Evolutionary conservation across 2,113 vertebrate species (phyloP).

Genomic region (Aplodontia rufa): DNA sequence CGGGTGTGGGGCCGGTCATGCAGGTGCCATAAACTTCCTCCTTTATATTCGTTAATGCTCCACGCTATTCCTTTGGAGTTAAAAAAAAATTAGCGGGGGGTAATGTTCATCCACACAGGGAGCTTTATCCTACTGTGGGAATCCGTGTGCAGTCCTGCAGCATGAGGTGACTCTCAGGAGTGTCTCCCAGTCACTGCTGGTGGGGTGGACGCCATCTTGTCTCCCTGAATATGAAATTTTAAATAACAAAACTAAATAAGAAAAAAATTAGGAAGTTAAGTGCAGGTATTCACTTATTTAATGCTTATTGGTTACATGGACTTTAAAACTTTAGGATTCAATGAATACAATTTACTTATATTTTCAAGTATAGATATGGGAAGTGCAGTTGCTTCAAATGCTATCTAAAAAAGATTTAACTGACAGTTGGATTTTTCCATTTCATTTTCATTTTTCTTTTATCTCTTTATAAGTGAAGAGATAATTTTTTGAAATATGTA

Average conservation of each 20-base stretch:
- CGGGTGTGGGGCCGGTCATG: no score
- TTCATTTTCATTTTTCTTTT: slow-evolving; percentile 39
- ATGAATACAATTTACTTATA: not conserved
- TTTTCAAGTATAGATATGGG: not conserved
- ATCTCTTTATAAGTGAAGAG: slow-evolving; percentile 16
- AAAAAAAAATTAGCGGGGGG: no score
- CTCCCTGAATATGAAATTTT: no score
- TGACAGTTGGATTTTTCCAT: slow-evolving; percentile 28
- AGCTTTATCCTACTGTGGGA: no score
- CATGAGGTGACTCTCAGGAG: no score
- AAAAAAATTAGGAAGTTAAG: slow-evolving; percentile 11
- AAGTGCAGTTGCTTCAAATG: not conserved
- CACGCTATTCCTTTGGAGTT: no score
- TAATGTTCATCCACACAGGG: no score
- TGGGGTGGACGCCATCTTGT: no score
- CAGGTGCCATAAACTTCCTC: no score
- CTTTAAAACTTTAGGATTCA: slow-evolving; percentile 17
- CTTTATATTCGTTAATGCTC: no score
- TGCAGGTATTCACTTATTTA: not conserved
- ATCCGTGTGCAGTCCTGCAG: no score
- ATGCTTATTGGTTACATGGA: not conserved
- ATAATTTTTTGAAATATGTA: slow-evolving; percentile 17
- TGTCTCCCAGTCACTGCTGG: no score
- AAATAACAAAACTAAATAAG: not conserved
- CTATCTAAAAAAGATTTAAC: not conserved